Evolutionary conservation across 2,113 vertebrate species (phyloP), one percentile per base, ranked within the genome.

Genomic region (Zeus faber): DNA sequence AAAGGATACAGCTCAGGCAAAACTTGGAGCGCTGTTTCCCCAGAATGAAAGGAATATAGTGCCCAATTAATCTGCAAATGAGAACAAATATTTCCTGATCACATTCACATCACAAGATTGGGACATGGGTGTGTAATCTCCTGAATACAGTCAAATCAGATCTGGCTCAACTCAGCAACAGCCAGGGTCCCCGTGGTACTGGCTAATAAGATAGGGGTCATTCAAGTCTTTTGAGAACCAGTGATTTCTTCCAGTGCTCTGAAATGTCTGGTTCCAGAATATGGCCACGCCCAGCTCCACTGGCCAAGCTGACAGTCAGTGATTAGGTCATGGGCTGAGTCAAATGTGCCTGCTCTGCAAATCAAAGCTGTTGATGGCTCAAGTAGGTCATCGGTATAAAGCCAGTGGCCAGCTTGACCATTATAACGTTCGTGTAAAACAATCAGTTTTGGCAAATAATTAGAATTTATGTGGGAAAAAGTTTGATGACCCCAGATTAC

Each of bases 221-320:
- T n/a, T 48, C 18, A 58, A 35, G 21, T 45, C 57, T 52, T n/a
- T 48, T 16, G 18, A 14, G 40, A 31, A 40, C 9, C 33, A 25
- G 29, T 39, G 46, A 49, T 58, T 70, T 59, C 67, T 60, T 65
- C 56, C 50, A 52, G 33, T 21, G 21, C 11, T 35, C 23, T 48
- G 53, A 43, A 51, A 53, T 63, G 21, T 53, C 43, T 56, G 22
- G 37, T 53, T 69, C 45, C 52, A 2, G 18, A 50, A 53, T 11
- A 44, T 37, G 33, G 67, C 69, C 73, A 74, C 71, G 47, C 76
- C 76, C 62, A 71, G 48, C 57, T 66, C 27, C 46, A 66, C 39
- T 21, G 18, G 25, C 51, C 33, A 17, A 51, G 33, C 31, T 52
- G 44, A 49, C 48, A 56, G 53, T 62, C 20, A 11, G 6, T 18